Evolutionary conservation across 2,113 vertebrate species (phyloP).

Genomic region (Maccullochella peelii): DNA sequence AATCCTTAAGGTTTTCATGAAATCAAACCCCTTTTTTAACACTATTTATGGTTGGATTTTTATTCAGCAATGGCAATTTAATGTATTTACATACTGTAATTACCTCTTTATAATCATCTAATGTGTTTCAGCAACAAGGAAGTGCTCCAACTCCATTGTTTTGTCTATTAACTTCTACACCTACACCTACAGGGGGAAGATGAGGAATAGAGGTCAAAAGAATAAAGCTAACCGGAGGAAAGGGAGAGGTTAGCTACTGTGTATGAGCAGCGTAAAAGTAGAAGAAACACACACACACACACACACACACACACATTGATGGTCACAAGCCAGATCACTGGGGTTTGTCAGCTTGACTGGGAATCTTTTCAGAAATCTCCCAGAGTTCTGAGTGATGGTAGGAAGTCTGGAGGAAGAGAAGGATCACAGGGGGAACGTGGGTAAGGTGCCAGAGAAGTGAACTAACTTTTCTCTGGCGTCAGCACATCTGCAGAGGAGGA

Average conservation of each 20-base stretch:
- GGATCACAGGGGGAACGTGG: conserved; percentile 63
- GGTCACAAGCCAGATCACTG: conserved; percentile 56
- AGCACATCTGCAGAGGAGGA: conserved; percentile 70
- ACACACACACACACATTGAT: conserved; percentile 33
- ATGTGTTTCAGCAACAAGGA: not conserved
- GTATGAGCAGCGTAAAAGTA: conserved; percentile 3
- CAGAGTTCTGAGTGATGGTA: conserved; percentile 50
- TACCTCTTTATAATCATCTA: not conserved
- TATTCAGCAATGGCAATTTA: not conserved
- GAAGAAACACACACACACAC: conserved; percentile 7
- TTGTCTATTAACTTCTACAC: not conserved
- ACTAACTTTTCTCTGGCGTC: conserved; percentile 74
- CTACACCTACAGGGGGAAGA: too few relatives aligned
- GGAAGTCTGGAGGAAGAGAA: conserved; percentile 49
- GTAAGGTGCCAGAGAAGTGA: conserved; percentile 63
- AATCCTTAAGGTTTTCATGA: not conserved
- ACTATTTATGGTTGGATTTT: not conserved
- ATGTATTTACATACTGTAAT: not conserved
- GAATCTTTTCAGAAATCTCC: conserved; percentile 68
- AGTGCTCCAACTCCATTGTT: not conserved
- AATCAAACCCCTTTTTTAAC: not conserved
- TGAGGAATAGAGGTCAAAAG: conserved; percentile 53
- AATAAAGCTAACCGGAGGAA: conserved; percentile 24
- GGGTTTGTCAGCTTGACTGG: conserved; percentile 61
- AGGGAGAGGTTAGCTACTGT: conserved; percentile 5